Percentiles rank a stretch among this genome's conserved stretches.
Conservation (phyloP, 2,113 vertebrate species). For the Brachionichthys hirsutus region DNA sequence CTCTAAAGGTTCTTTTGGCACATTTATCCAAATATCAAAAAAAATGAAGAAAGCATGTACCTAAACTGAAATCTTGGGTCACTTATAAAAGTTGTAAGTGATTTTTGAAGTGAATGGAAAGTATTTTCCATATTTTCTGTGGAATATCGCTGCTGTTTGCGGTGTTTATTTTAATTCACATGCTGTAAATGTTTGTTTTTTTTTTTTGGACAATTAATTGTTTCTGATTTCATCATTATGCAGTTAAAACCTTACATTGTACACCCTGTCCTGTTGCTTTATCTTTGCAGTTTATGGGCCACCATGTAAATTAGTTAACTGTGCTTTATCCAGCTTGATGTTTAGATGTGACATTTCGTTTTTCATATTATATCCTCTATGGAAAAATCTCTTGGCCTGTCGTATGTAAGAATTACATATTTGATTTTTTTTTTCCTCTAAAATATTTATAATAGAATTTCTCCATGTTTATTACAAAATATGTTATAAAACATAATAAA, state of each 20-base stretch:
- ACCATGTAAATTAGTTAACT: constrained; percentile 28
- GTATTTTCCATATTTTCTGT: constrained; percentile 19
- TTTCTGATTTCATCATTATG: constrained; percentile 7
- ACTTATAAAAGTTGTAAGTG: constrained; percentile 20
- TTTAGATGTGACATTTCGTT: constrained; percentile 43
- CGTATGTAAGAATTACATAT: constrained; percentile 16
- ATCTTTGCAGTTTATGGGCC: constrained; percentile 22
- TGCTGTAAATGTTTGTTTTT: constrained; percentile 34
- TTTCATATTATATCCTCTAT: constrained; percentile 21
- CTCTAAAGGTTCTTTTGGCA: constrained; percentile 18
- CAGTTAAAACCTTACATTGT: constrained; percentile 35
- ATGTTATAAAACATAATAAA: constrained; percentile 56
- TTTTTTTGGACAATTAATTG: background rate
- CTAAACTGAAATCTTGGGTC: constrained; percentile 12
- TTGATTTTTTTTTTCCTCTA: constrained; percentile 6
- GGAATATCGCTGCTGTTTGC: constrained; percentile 4
- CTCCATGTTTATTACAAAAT: constrained; percentile 44
- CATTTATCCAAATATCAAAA: constrained; percentile 41
- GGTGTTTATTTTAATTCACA: constrained; percentile 17
- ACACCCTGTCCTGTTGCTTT: constrained; percentile 36
- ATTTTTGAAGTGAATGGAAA: constrained; percentile 9
- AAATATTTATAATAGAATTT: constrained; percentile 49
- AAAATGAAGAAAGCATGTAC: constrained; percentile 25
- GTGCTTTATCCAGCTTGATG: constrained; percentile 34
- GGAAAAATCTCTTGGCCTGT: constrained; percentile 20